phyloP scores from a whole-genome alignment of 64 coral and sea anemone genomes.

The Orbicella faveolata region DNA sequence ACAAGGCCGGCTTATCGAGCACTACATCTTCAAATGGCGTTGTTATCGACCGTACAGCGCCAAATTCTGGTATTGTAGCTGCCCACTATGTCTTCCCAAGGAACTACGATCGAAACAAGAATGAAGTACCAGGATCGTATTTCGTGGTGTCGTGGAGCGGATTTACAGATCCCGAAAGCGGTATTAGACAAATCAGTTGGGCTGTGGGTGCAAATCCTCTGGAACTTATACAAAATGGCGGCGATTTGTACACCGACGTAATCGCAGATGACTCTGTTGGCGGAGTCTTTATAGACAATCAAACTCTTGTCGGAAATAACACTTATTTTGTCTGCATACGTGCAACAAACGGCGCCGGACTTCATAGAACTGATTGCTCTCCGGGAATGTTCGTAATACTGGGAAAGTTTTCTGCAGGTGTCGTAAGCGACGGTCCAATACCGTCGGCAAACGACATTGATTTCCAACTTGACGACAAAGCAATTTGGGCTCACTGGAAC shows the following conservation, averaged over 20 bases:
- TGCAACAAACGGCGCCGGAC: slow-evolving; percentile 85
- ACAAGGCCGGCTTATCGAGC: slow-evolving; percentile 75
- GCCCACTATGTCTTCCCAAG: slow-evolving; percentile 87
- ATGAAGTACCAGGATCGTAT: slow-evolving; percentile 64
- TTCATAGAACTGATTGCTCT: slow-evolving; percentile 82
- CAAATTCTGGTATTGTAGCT: slow-evolving; percentile 58
- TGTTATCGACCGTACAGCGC: slow-evolving; percentile 83
- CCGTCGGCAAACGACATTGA: slow-evolving; percentile 60
- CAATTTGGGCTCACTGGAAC: slow-evolving; percentile 93
- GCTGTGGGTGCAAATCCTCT: slow-evolving; percentile 63
- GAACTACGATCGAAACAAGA: slow-evolving; percentile 86
- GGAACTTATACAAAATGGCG: slow-evolving; percentile 19
- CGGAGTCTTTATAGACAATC: slow-evolving; percentile 75
- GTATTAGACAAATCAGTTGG: slow-evolving; percentile 71
- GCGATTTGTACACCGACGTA: slow-evolving; percentile 59
- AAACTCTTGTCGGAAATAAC: slow-evolving; percentile 68
- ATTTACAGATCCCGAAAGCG: slow-evolving; percentile 86
- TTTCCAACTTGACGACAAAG: slow-evolving; percentile 89
- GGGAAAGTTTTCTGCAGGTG: slow-evolving; percentile 82
- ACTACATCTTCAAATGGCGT: slow-evolving; percentile 78
- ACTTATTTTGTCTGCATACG: slow-evolving; percentile 93
- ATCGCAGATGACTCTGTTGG: slow-evolving; percentile 56
- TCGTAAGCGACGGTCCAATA: slow-evolving; percentile 81
- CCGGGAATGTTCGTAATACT: slow-evolving; percentile 67
- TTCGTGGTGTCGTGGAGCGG: slow-evolving; percentile 90